phyloP scores from a whole-genome alignment of 2,888 invertebrate species.

The Elysia crispata region DNA sequence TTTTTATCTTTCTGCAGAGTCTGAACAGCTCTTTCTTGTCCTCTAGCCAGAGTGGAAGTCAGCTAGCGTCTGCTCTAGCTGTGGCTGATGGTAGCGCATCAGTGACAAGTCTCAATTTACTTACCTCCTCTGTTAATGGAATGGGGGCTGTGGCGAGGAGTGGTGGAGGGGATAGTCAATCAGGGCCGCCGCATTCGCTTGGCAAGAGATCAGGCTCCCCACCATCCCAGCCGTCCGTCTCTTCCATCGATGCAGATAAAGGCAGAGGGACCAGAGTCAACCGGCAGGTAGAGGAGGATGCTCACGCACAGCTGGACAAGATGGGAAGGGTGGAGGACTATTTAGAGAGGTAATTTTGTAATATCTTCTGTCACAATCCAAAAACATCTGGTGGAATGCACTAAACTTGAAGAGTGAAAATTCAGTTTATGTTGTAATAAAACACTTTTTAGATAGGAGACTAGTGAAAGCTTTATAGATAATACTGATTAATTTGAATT shows the following conservation, averaged over 20 bases:
- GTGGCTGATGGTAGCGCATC: slow-evolving; percentile 36
- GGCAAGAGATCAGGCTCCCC: not conserved
- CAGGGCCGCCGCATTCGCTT: not conserved
- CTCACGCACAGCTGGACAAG: slow-evolving; percentile 7
- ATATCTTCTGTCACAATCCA: not conserved
- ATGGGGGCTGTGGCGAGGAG: not conserved
- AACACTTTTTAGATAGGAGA: no score
- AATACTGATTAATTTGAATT: no score
- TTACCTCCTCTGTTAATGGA: slow-evolving; percentile 19
- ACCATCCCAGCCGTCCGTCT: not conserved
- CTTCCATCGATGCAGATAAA: not conserved
- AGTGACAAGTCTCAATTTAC: slow-evolving; percentile 12
- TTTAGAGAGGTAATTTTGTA: slow-evolving; percentile 54
- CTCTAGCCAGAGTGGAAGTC: slow-evolving; percentile 36
- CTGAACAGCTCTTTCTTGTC: slow-evolving; percentile 48
- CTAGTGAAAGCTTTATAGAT: no score
- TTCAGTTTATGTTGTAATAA: no score
- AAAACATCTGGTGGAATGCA: not conserved
- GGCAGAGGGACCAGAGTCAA: not conserved
- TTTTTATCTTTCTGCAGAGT: no score
- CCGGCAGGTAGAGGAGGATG: no score
- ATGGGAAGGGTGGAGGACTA: slow-evolving; percentile 56
- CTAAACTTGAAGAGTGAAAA: not conserved
- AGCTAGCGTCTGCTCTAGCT: slow-evolving; percentile 30
- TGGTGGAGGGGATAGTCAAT: not conserved